Evolutionary conservation across 2,888 invertebrate genomes (phyloP).

Genomic region (Drosophila seclusa): DNA sequence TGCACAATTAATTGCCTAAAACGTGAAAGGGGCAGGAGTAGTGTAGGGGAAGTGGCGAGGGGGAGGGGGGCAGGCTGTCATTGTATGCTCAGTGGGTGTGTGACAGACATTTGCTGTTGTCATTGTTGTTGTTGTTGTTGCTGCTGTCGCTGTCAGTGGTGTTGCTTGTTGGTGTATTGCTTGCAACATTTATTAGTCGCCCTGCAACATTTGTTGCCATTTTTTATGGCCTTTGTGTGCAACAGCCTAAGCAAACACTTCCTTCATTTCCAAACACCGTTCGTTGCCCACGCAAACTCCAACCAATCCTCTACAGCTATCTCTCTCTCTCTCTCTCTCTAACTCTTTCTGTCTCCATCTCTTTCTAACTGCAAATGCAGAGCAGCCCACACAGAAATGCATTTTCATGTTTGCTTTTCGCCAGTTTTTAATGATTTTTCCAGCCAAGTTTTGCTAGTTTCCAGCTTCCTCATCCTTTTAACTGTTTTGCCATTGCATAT

Average conservation of each 20-base stretch:
- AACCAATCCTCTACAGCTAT: constrained; percentile 26
- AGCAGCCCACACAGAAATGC: constrained; percentile 16
- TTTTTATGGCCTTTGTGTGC: constrained; percentile 64
- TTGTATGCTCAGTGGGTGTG: constrained; percentile 57
- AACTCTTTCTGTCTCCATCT: not conserved
- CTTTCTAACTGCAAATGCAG: not conserved
- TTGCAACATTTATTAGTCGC: constrained; percentile 68
- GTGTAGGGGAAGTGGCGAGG: not conserved
- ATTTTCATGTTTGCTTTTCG: constrained; percentile 43
- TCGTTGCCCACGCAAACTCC: constrained; percentile 55
- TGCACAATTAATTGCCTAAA: constrained; percentile 76
- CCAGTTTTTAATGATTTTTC: constrained; percentile 56
- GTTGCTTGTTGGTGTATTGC: constrained; percentile 29
- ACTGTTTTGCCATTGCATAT: constrained; percentile 54
- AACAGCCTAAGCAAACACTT: constrained; percentile 64
- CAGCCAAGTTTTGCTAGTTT: constrained; percentile 26
- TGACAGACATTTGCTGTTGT: constrained; percentile 57
- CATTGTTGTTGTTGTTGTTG: constrained; percentile 32
- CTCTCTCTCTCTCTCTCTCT: not conserved
- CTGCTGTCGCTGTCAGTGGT: constrained; percentile 23
- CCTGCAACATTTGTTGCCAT: constrained; percentile 75
- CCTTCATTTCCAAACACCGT: constrained; percentile 51
- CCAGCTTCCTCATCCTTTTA: constrained; percentile 44
- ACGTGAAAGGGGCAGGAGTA: constrained; percentile 9
- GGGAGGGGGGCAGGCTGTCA: not conserved